Evolutionary conservation across 2,888 invertebrate species (phyloP).

Genomic region (Sarcophaga subvicina): DNA sequence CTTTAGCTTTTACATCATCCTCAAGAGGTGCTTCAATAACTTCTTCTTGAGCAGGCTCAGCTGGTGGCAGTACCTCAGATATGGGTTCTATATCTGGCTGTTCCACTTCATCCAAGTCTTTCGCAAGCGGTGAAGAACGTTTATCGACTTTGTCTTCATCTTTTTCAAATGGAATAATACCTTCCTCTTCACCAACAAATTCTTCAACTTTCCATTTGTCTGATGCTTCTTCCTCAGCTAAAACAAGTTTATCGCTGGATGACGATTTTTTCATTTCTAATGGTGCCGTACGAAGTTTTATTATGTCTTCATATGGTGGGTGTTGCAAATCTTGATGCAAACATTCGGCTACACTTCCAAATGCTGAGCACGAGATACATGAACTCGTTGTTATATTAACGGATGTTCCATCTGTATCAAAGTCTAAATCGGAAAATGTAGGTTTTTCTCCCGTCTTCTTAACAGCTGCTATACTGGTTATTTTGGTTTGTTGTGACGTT

Average conservation of each 20-base stretch:
- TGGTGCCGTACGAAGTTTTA: slow-evolving; percentile 58
- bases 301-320: slow-evolving; percentile 39
- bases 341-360: slow-evolving; percentile 65
- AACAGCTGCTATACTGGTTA: not conserved
- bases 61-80: not conserved
- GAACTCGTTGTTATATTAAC: slow-evolving; percentile 74
- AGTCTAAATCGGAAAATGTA: slow-evolving; percentile 62
- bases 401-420: slow-evolving; percentile 71
- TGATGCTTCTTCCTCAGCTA: slow-evolving; percentile 24
- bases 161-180: slow-evolving; percentile 6
- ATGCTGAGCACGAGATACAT: slow-evolving; percentile 70
- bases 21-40: not conserved
- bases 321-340: slow-evolving; percentile 25
- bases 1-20: not conserved
- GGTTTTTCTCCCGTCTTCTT: not conserved
- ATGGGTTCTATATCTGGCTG: not conserved
- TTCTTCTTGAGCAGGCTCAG: not conserved
- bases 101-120: not conserved
- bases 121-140: not conserved
- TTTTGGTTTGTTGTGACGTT: slow-evolving; percentile 73
- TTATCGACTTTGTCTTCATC: slow-evolving; percentile 31
- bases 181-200: slow-evolving; percentile 3
- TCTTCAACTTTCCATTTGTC: slow-evolving; percentile 39
- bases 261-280: slow-evolving; percentile 31
- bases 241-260: slow-evolving; percentile 57